Evolutionary conservation across 1,140 invertebrate species (phyloP).

Genomic region (Drosophila nigromelanica): DNA sequence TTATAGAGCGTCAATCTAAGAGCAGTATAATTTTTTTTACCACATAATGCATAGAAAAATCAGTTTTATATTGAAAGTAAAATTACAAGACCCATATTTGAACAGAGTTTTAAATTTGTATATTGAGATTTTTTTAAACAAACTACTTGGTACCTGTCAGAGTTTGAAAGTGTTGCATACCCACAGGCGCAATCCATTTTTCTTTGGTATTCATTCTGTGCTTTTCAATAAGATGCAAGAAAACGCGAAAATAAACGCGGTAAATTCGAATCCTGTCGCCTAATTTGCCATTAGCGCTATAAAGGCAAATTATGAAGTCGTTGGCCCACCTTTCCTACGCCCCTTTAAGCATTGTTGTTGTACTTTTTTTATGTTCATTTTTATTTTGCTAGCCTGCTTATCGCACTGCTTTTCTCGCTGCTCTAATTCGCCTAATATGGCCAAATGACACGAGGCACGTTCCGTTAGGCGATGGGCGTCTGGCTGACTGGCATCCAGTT

Average conservation of each 20-base stretch:
- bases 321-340: conserved; percentile 15
- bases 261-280: conserved; percentile 62
- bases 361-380: not conserved
- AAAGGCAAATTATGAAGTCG: conserved; percentile 73
- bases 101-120: too few relatives aligned
- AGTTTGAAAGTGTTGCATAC: not conserved
- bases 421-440: conserved; percentile 80
- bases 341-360: not conserved
- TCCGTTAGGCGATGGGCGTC: conserved; percentile 1
- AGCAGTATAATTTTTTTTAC: too few relatives aligned
- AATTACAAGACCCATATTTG: too few relatives aligned
- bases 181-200: not conserved
- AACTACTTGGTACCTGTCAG: too few relatives aligned
- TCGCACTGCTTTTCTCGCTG: conserved; percentile 14
- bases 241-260: conserved; percentile 10
- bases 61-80: too few relatives aligned
- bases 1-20: too few relatives aligned
- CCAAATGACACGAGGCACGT: conserved; percentile 69
- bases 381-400: conserved; percentile 1
- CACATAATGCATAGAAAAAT: too few relatives aligned
- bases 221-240: conserved; percentile 45
- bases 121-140: too few relatives aligned
- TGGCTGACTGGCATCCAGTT: not conserved
- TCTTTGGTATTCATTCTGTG: conserved; percentile 5
- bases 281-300: conserved; percentile 80